Base-by-base conservation (phyloP, 2,113 vertebrate genomes). In the Scophthalmus maximus region DNA sequence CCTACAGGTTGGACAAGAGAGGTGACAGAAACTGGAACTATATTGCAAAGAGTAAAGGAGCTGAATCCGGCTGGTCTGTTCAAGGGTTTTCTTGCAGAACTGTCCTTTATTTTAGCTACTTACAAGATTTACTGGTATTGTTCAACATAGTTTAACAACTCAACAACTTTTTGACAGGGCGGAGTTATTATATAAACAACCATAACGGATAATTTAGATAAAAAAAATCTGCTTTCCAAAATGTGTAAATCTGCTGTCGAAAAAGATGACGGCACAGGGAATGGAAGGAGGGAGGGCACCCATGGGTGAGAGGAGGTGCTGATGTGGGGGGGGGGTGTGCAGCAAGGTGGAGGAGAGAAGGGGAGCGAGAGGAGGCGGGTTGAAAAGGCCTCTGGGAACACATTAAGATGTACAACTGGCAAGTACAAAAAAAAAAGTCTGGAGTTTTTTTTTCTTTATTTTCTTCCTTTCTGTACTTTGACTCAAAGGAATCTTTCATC, bases 1-100 rank as follows among this genome's bases (percentile, higher is more conserved):
- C 92, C 92, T 87, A 94, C 93, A 95, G 95, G 95, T 95, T 94
- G 72, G 84, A 91, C 52, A 82, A 92, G 86, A 85, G 91, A 90
- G 92, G 91, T 91, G 91, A 34, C 38, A 55, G 52, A 23, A 52
- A 64, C 0, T 18, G 47, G 42, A 30, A 22, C 8, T 57, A 0
- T 2, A 25, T 17, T 20, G 23, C 29, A 23, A 59, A 68, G 11
- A 26, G 44, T 20, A 17, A 22, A 49, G n/a, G 20, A 49, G 8
- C 17, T 23, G 10, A 20, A 20, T 20, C 10, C 17, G 8, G 18
- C 18, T n/a, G 42, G 18, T 20, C 42, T 46, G 42, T n/a, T n/a
- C n/a, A n/a, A n/a, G n/a, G 8, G 30, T 5, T 42, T 8, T 14
- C 17, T 10, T 5, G 20, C 22, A 1, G 18, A 9, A 3, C n/a